phyloP scores from a whole-genome alignment of 2,797 vertebrate genomes.

The Cryptoprocta ferox region DNA sequence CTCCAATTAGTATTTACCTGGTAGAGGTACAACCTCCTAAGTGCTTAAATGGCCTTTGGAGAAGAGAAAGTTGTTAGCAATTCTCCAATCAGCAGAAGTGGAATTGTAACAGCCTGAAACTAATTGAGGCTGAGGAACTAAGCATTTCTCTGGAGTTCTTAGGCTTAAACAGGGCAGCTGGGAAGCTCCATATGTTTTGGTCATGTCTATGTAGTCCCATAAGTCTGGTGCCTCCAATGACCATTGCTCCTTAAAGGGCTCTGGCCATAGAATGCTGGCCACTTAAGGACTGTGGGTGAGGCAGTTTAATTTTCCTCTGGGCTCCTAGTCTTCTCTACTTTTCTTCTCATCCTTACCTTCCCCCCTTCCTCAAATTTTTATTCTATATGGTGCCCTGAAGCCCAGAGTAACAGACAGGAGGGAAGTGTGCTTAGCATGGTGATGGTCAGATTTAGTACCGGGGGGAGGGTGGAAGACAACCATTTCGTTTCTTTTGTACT shows the following conservation, averaged over 20 bases:
- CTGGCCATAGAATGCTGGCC: background rate
- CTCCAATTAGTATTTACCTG: conserved; percentile 40
- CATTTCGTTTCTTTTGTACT: background rate
- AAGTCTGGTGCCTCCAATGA: background rate
- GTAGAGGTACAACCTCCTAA: conserved; percentile 60
- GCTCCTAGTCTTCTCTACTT: background rate
- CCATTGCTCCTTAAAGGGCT: background rate
- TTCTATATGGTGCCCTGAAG: background rate
- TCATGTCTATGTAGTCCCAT: background rate
- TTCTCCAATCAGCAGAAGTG: background rate
- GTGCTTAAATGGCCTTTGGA: conserved; percentile 43
- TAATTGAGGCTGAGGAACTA: conserved; percentile 38
- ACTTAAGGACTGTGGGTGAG: background rate
- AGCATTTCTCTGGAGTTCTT: conserved; percentile 31
- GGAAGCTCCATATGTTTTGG: background rate
- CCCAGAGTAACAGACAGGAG: background rate
- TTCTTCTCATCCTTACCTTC: background rate
- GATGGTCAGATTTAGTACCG: background rate
- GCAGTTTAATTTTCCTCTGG: background rate
- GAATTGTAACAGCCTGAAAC: conserved; percentile 8
- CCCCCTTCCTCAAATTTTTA: background rate
- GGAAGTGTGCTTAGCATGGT: background rate
- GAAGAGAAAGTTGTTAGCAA: conserved; percentile 36
- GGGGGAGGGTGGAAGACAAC: background rate
- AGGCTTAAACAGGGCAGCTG: background rate